phyloP scores from a whole-genome alignment of 2,888 invertebrate species.

The Morinoia aosen region DNA sequence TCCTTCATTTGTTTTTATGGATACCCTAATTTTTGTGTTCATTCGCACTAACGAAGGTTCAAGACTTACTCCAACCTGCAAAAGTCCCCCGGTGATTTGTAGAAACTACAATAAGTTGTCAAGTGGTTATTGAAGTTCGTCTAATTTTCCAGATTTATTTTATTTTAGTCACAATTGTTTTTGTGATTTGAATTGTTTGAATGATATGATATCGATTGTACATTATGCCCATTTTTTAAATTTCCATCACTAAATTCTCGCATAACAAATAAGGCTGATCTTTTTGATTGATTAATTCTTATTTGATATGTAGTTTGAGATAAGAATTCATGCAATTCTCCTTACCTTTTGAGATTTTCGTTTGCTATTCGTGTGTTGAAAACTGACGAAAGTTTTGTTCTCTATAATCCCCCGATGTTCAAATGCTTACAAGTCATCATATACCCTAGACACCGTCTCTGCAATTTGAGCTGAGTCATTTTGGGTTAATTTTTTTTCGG shows the following conservation, averaged over 20 bases:
- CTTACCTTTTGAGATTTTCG: background rate
- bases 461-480: background rate
- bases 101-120: background rate
- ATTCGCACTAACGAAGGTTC: background rate
- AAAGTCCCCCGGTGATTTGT: background rate
- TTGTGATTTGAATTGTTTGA: background rate
- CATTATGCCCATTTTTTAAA: too few relatives aligned
- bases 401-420: background rate
- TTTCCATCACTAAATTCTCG: background rate
- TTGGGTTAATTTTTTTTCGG: background rate
- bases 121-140: background rate
- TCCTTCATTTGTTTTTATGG: background rate
- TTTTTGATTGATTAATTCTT: background rate
- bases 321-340: background rate
- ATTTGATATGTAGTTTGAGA: background rate
- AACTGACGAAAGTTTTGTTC: background rate
- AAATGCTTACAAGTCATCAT: background rate
- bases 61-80: background rate
- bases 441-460: too few relatives aligned
- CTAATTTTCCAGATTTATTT: background rate
- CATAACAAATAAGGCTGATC: background rate
- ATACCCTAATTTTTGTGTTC: background rate
- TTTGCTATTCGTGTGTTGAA: background rate
- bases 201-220: too few relatives aligned
- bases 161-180: background rate